Percentiles rank a stretch among this genome's conserved stretches.
phyloP scores from a whole-genome alignment of 2,113 vertebrate species.

The Trichechus manatus region DNA sequence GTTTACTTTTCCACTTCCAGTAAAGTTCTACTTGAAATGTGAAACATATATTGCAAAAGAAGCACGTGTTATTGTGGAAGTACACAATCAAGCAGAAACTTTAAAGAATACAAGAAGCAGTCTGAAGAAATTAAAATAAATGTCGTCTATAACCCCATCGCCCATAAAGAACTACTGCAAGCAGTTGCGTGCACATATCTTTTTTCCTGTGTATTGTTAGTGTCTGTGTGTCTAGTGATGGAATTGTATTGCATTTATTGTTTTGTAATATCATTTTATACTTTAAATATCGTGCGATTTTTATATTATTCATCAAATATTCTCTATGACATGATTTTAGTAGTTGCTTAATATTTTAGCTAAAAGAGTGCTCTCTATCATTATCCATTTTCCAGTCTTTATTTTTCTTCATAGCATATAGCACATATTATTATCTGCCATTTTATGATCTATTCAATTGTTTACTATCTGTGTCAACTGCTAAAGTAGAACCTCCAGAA shows the following conservation, averaged over 20 bases:
- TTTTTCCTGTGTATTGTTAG: rapidly evolving
- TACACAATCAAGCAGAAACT: not conserved
- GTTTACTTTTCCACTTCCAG: not conserved
- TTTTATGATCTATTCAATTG: not conserved
- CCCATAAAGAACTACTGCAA: rapidly evolving
- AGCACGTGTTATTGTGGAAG: not conserved
- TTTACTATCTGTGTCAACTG: not conserved
- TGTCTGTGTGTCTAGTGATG: rapidly evolving
- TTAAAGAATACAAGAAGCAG: not conserved
- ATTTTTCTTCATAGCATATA: not conserved
- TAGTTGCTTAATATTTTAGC: not conserved
- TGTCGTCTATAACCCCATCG: rapidly evolving
- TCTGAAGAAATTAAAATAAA: not conserved
- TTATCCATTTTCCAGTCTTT: not conserved
- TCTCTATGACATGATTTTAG: too few species aligned
- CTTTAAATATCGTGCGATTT: not conserved
- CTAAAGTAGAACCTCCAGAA: not conserved
- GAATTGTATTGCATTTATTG: rapidly evolving
- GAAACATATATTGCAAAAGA: not conserved
- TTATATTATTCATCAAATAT: rapidly evolving
- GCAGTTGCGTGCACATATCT: rapidly evolving
- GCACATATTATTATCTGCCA: not conserved
- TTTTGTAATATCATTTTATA: not conserved
- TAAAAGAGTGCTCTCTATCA: too few species aligned
- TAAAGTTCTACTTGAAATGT: not conserved